Conservation (phyloP, 2,113 vertebrate species). For the Grammomys dolichurus region DNA sequence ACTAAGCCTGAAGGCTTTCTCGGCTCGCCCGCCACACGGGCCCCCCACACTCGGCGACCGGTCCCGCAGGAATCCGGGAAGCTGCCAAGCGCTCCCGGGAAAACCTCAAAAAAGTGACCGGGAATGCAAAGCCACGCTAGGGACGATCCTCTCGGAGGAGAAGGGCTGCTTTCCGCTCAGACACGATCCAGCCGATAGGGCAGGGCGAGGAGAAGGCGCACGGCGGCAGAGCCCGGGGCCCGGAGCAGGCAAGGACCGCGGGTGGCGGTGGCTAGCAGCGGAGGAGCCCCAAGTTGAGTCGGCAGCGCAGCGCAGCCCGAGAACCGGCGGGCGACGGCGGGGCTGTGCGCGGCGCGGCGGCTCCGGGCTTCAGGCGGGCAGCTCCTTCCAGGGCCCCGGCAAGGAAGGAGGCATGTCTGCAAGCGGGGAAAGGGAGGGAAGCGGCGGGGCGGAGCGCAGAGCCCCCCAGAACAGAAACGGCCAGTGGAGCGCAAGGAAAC, state of each 20-base stretch:
- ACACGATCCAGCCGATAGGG: not conserved
- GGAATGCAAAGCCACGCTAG: constrained; percentile 63
- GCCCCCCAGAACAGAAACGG: constrained; percentile 70
- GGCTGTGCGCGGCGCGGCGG: constrained; percentile 67
- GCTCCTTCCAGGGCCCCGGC: constrained; percentile 82
- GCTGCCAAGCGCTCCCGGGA: constrained; percentile 62
- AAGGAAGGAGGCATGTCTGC: constrained; percentile 82
- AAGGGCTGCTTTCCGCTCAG: constrained; percentile 44
- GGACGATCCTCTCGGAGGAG: constrained; percentile 66
- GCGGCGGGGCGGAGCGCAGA: constrained; percentile 75
- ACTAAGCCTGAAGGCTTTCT: constrained; percentile 56
- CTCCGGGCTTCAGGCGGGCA: constrained; percentile 80
- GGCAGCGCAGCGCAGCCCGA: constrained; percentile 68
- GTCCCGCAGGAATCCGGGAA: constrained; percentile 66
- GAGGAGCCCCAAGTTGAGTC: constrained; percentile 77
- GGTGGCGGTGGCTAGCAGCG: constrained; percentile 64
- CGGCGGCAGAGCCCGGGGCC: constrained; percentile 47
- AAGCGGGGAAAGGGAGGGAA: constrained; percentile 70
- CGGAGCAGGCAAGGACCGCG: constrained; percentile 58
- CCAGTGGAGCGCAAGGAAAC: constrained; percentile 55
- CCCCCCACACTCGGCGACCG: constrained; percentile 20
- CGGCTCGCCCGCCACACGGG: constrained; percentile 34
- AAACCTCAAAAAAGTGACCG: constrained; percentile 77
- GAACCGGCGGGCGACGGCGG: constrained; percentile 70
- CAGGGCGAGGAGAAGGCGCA: not conserved